Evolutionary conservation across 2,888 invertebrate genomes (phyloP), one percentile per base, ranked within the genome.

Genomic region (Drosophila acutilabella): DNA sequence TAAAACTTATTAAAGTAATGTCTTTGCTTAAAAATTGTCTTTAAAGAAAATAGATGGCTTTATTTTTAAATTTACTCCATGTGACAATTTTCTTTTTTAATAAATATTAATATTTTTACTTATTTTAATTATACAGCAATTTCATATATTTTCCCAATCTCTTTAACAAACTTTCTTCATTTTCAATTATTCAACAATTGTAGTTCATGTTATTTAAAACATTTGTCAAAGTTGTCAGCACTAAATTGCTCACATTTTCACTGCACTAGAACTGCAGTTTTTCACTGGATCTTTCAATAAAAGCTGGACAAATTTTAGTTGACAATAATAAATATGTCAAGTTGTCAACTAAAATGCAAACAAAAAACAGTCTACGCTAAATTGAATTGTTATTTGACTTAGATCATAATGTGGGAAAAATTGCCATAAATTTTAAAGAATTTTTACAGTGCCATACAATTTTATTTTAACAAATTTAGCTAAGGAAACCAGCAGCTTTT

Each of bases 331-430:
- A 48, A 30, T 16, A 47, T 30, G 10, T 30, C 30, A 47, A 47
- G 26, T 16, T 47, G 14, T 11, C 11, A 47, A 30, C 26, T 4
- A 11, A 23, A 38, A 26, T 11, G 44, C 45, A 13, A 4, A 23
- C 23, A 4, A 1, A 26, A 13, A 26, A 41, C 30, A 26, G 1
- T 30, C 20, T 3, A 16, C 7, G 13, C 14, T 26, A 41, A 58
- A 67, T 30, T 30, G 30, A 53, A 50, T 50, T 30, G 53, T 76
- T 36, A 13, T 36, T 13, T 68, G 41, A 33, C 5, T 44, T 38
- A 44, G 36, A 26, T 36, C 20, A 42, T 26, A 7, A 18, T 36
- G 11, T 11, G 11, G 4, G 4, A 18, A 20, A 41, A 30, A 23
- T 38, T 42, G 10, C 14, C 20, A 26, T 16, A 18, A 26, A 26